phyloP scores from a whole-genome alignment of 2,888 invertebrate genomes.

The Lasioglossum malachurum region DNA sequence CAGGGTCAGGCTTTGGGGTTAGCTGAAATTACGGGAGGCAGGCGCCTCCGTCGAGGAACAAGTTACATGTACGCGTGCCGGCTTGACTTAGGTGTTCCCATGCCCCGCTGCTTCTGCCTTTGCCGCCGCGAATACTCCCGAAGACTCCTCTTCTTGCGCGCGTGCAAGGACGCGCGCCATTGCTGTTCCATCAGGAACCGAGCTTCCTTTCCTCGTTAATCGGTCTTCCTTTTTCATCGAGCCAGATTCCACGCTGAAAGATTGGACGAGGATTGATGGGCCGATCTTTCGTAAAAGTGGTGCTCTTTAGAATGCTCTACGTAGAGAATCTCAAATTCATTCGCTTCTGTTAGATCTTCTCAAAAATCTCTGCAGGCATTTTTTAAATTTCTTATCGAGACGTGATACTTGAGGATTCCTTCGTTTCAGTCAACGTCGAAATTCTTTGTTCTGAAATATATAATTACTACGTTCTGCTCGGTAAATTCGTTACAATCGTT shows the following conservation, averaged over 20 bases:
- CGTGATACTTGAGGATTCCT: background rate
- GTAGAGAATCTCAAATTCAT: background rate
- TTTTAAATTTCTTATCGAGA: background rate
- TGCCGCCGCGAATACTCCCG: background rate
- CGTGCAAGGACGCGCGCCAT: conserved; percentile 43
- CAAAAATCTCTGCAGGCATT: background rate
- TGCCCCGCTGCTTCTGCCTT: conserved; percentile 1
- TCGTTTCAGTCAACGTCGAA: background rate
- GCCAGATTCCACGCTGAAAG: background rate
- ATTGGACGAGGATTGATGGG: conserved; percentile 7
- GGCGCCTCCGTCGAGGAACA: conserved; percentile 66
- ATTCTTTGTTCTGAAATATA: background rate
- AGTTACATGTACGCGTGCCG: conserved; percentile 73
- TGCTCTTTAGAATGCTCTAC: too few relatives aligned
- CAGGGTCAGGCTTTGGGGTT: conserved; percentile 75
- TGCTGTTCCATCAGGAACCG: background rate
- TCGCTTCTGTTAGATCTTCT: background rate
- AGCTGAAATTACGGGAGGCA: conserved; percentile 73
- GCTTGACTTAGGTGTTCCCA: conserved; percentile 30
- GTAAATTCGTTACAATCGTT: background rate
- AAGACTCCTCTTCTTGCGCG: conserved; percentile 31
- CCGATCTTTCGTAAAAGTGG: background rate
- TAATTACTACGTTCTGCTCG: background rate
- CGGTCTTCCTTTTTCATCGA: background rate
- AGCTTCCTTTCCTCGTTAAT: conserved; percentile 1